These are phyloP conservation scores for Hyla sarda DNA, from an alignment of 2,113 vertebrate species.

Conservation along the genomic window DNA sequence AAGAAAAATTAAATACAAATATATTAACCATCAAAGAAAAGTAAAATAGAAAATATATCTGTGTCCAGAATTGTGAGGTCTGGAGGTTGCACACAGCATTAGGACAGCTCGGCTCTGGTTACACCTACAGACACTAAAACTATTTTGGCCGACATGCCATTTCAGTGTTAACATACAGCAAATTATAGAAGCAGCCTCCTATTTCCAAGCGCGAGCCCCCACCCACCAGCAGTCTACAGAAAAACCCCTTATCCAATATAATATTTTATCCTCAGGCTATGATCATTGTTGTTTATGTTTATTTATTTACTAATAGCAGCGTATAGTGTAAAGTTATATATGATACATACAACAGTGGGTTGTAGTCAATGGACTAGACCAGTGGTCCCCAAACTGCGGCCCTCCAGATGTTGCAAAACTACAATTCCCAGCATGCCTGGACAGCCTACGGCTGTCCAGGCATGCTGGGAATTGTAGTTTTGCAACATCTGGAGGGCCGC, in stretches of 20 bases:
- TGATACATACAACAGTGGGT: too few relatives aligned
- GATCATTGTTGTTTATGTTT: background rate
- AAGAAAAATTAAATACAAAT: background rate
- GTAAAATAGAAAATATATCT: background rate
- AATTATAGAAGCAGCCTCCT: conserved; percentile 37
- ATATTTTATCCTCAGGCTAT: background rate
- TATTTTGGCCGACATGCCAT: conserved; percentile 47
- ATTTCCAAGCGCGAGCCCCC: background rate
- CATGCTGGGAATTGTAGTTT: too few relatives aligned
- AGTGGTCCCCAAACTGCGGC: too few relatives aligned
- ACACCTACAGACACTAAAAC: conserved; percentile 49
- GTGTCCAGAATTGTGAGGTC: background rate
- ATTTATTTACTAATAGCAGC: too few relatives aligned
- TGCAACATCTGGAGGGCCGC: too few relatives aligned
- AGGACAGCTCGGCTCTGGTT: conserved; percentile 24
- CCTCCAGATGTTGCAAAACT: too few relatives aligned
- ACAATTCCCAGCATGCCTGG: too few relatives aligned
- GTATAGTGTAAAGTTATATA: too few relatives aligned
- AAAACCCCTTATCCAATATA: background rate
- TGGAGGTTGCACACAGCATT: conserved; percentile 17
- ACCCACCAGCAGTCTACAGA: background rate
- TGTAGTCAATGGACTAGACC: too few relatives aligned
- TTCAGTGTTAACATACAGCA: conserved; percentile 43
- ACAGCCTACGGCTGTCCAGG: too few relatives aligned
- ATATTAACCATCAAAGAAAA: too few relatives aligned